Base-by-base conservation (phyloP, 2,888 invertebrate genomes). In the Nowickia ferox region DNA sequence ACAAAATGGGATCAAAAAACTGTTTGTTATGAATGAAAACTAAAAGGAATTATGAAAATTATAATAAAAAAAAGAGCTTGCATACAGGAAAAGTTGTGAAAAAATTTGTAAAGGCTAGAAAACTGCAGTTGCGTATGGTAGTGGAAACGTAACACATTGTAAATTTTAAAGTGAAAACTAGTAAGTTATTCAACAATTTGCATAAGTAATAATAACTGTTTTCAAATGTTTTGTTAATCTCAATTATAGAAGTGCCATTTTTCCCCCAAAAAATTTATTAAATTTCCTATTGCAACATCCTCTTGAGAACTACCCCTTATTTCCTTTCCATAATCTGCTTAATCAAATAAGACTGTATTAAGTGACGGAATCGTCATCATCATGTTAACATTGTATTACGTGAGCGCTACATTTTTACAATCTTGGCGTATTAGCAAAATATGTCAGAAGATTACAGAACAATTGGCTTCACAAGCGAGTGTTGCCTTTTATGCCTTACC, bases 351-450 rank as follows among this genome's bases (percentile, higher is more conserved):
- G 72, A 78, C 72, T 74, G 72, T 17, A 48, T 66, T 51, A 77
- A 68, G 83, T 78, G 72, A 74, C 66, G 76, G 83, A 66, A 83
- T 83, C 44, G 30, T 80, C 57, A 63, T 57, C 66, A 63, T 68
- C 68, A 92, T 97, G 92, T 94, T 97, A 89, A 97, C 97, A 53
- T 93, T 97, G 74, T 96, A 96, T 93, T 97, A 97, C 92, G 95
- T 96, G 93, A 96, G 96, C 90, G 96, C 97, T 90, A 97, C 97
- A 87, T 95, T 96, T 92, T 93, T 97, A 88, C 97, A 97, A 93
- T 95, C 96, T 91, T 96, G 96, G 96, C 94, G 96, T 77, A 94
- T 97, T 87, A 95, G 95, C 72, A 95, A 95, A 40, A 94, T 97
- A 86, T 94, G 95, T 90, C 94, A 94, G 89, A 96, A 96, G 89